Percentiles rank a stretch among this genome's conserved stretches.
phyloP scores from a whole-genome alignment of 2,888 invertebrate species.

The Pteria penguin region DNA sequence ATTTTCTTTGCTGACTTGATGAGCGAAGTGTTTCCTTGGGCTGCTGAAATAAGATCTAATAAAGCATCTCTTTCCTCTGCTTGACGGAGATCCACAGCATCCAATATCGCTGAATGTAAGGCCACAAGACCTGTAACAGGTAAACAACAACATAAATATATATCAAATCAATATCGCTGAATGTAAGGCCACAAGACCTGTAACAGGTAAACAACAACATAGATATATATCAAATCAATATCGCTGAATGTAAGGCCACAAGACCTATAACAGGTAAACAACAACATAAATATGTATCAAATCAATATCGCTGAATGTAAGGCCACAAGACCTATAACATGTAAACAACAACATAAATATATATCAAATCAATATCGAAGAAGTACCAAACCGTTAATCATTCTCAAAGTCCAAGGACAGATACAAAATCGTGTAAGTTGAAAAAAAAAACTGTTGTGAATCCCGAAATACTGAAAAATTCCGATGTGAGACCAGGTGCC shows the following conservation, averaged over 20 bases:
- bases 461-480: too few relatives aligned
- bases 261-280: constrained; percentile 38
- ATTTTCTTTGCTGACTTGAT: constrained; percentile 32
- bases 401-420: too few relatives aligned
- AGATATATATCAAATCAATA: constrained; percentile 39
- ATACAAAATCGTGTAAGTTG: too few relatives aligned
- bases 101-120: constrained; percentile 57
- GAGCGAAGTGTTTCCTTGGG: constrained; percentile 39
- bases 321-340: constrained; percentile 42
- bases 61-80: constrained; percentile 63
- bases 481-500: too few relatives aligned
- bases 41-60: constrained; percentile 54
- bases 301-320: constrained; percentile 57
- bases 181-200: constrained; percentile 49
- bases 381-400: too few relatives aligned
- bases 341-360: background rate
- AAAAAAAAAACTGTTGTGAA: too few relatives aligned
- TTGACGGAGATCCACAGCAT: constrained; percentile 63
- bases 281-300: background rate
- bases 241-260: constrained; percentile 50
- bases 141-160: background rate
- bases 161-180: constrained; percentile 51
- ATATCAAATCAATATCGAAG: too few relatives aligned
- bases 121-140: constrained; percentile 42
- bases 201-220: background rate